Evolutionary conservation across 2,888 invertebrate genomes (phyloP).

Genomic region (Nomada fucata): DNA sequence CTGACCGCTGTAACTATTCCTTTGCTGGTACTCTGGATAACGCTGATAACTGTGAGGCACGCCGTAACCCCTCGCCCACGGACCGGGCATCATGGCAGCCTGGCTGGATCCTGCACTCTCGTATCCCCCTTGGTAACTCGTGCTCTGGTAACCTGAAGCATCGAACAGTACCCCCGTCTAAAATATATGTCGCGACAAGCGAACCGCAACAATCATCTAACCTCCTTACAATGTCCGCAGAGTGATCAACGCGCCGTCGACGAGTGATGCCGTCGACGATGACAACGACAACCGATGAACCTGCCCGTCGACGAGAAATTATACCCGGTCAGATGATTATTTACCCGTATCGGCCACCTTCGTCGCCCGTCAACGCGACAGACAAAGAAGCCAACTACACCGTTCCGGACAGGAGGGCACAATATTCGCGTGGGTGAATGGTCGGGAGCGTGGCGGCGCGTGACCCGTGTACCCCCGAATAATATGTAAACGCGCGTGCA

Average conservation of each 20-base stretch:
- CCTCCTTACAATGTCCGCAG: too few relatives aligned
- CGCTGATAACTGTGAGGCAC: conserved; percentile 51
- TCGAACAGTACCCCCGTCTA: background rate
- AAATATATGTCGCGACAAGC: background rate
- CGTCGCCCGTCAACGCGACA: background rate
- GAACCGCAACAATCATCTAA: too few relatives aligned
- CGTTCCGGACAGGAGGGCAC: conserved; percentile 13
- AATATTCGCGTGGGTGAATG: conserved; percentile 72
- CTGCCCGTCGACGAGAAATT: conserved; percentile 2
- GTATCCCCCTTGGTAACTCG: conserved; percentile 72
- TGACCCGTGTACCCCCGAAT: conserved; percentile 76
- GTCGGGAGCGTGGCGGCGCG: conserved; percentile 82
- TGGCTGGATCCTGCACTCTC: conserved; percentile 63
- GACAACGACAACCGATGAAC: background rate
- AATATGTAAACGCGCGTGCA: conserved; percentile 65
- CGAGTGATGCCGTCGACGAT: too few relatives aligned
- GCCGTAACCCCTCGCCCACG: conserved; percentile 73
- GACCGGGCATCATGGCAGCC: conserved; percentile 55
- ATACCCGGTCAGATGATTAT: background rate
- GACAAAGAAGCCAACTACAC: background rate
- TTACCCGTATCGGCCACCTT: background rate
- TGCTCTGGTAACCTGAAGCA: conserved; percentile 75
- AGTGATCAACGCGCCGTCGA: too few relatives aligned
- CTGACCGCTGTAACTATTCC: conserved; percentile 47
- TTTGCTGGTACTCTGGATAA: conserved; percentile 49